These are phyloP conservation scores for Mus spicilegus DNA, from an alignment of 2,113 vertebrate species.

Conservation along the genomic window DNA sequence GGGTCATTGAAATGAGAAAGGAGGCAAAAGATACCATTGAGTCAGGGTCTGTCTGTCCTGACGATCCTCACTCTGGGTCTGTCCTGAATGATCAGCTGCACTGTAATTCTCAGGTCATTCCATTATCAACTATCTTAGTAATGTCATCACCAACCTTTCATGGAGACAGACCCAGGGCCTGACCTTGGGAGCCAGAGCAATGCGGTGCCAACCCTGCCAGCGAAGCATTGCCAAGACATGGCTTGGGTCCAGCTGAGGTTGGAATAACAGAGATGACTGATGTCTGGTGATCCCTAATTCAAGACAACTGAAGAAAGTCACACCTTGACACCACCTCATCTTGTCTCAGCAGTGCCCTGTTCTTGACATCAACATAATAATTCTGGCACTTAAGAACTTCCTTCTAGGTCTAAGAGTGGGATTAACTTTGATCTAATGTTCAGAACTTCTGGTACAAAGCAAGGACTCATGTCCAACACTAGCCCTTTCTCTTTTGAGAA, in stretches of 20 bases:
- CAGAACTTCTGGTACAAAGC: background rate
- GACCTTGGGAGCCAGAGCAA: background rate
- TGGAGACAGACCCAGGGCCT: background rate
- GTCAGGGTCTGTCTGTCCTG: background rate
- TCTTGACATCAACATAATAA: background rate
- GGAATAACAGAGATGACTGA: no score
- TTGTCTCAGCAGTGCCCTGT: background rate
- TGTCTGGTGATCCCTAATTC: background rate
- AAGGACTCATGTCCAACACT: background rate
- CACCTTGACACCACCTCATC: background rate
- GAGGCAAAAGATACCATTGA: background rate
- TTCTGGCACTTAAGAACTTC: background rate
- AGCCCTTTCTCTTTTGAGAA: background rate
- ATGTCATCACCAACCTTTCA: background rate
- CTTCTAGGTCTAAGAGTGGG: background rate
- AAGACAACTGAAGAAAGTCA: background rate
- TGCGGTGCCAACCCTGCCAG: background rate
- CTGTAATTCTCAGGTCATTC: background rate
- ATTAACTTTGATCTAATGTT: background rate
- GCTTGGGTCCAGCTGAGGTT: background rate
- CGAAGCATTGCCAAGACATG: fast-evolving
- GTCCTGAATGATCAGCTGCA: no score
- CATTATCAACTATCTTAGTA: background rate
- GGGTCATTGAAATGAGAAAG: background rate
- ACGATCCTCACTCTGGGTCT: background rate